A percentile compares a stretch with the other conserved stretches of the same genome.
Conservation (phyloP, 2,888 invertebrate species). For the Pristionchus maxplancki region DNA sequence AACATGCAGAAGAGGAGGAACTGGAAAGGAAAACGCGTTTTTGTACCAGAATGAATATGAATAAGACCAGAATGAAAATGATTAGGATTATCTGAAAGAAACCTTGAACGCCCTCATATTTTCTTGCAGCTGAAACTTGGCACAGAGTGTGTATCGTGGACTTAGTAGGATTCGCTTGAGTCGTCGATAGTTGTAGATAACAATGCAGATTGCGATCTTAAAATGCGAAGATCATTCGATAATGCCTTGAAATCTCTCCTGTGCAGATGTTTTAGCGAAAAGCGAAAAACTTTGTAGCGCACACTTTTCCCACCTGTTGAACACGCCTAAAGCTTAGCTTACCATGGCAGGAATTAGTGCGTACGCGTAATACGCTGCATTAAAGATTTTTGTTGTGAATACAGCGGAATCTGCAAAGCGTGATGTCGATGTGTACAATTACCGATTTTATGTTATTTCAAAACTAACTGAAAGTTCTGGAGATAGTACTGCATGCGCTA, state of each 20-base stretch:
- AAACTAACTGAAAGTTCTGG: neutral
- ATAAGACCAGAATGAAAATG: no score
- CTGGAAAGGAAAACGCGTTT: neutral
- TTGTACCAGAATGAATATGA: no score
- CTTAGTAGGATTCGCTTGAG: neutral
- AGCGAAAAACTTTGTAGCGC: neutral
- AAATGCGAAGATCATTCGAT: neutral
- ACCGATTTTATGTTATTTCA: neutral
- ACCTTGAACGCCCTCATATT: neutral
- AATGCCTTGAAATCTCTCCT: neutral
- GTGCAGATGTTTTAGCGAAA: no score
- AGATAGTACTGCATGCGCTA: neutral
- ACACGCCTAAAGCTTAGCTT: neutral
- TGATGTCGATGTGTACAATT: no score
- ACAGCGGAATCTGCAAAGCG: neutral
- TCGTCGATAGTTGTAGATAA: neutral
- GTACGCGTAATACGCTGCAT: neutral
- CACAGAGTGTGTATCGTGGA: neutral
- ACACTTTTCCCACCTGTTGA: no score
- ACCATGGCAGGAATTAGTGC: neutral
- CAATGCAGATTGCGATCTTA: neutral
- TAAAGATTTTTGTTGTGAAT: neutral
- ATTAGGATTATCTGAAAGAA: neutral
- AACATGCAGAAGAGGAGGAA: neutral
- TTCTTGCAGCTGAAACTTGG: neutral